Conservation (phyloP, 2,797 vertebrate genomes). For the Protosalanx chinensis region DNA sequence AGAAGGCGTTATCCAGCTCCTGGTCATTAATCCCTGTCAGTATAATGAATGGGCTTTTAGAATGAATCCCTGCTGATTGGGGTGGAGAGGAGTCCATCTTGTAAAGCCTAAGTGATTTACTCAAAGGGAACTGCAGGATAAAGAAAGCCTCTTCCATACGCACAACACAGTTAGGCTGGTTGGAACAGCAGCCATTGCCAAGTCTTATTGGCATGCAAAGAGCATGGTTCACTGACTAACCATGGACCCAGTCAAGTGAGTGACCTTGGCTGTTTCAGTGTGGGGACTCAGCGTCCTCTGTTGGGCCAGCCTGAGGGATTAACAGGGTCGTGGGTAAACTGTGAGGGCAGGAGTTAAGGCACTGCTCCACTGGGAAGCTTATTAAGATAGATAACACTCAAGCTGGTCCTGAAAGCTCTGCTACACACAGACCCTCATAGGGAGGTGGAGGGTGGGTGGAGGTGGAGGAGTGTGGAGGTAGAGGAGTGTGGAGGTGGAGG, state of each 20-base stretch:
- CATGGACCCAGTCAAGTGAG: constrained; percentile 44
- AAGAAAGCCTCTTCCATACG: not conserved
- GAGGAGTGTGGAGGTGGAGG: too few species aligned
- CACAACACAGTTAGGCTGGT: not conserved
- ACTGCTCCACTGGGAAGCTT: constrained; percentile 29
- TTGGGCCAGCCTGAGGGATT: constrained; percentile 50
- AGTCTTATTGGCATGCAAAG: constrained; percentile 31
- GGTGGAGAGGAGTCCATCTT: constrained; percentile 16
- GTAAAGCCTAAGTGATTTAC: constrained; percentile 29
- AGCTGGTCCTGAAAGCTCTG: not conserved
- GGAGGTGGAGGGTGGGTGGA: too few species aligned
- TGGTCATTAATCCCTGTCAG: constrained; percentile 14
- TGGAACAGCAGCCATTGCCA: constrained; percentile 21
- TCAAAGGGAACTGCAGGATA: not conserved
- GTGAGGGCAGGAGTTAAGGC: constrained; percentile 29
- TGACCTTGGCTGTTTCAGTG: constrained; percentile 33
- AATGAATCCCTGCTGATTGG: constrained; percentile 16
- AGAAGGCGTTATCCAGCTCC: not conserved
- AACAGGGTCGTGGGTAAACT: constrained; percentile 38
- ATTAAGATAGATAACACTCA: constrained; percentile 34
- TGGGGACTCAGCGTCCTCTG: constrained; percentile 27
- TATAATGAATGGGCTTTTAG: constrained; percentile 22
- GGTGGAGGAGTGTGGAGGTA: too few species aligned
- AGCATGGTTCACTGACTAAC: constrained; percentile 35
- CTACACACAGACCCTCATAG: not conserved